These are phyloP conservation scores for Tethya wilhelma DNA, from an alignment of 37 sponge, comb jelly and placozoan species.

Conservation along the genomic window DNA sequence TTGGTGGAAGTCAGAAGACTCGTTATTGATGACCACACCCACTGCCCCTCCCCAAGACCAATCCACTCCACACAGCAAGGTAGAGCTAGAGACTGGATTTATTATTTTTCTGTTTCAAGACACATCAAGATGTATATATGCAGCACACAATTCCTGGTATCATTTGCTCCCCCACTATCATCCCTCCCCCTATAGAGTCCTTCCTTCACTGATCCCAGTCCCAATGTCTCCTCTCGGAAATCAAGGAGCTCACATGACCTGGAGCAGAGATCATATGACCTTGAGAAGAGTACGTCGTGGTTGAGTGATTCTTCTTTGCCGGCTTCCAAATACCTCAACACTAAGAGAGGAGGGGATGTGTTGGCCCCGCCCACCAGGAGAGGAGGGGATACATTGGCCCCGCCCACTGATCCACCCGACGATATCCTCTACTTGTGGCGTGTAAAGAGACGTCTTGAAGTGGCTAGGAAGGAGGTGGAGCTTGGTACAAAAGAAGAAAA, in stretches of 20 bases:
- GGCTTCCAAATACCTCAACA: conserved; percentile 13
- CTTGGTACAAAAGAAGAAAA: neutral
- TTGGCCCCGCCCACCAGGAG: neutral
- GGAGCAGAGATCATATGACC: neutral
- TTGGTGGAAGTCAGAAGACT: conserved; percentile 20
- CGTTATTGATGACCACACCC: neutral
- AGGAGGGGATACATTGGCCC: neutral
- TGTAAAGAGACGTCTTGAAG: conserved; percentile 53
- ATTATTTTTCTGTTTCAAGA: neutral
- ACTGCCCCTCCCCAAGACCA: neutral
- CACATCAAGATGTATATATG: neutral
- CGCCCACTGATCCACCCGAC: neutral
- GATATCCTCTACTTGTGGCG: conserved; percentile 80
- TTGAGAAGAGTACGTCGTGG: neutral
- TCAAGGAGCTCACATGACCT: conserved; percentile 12
- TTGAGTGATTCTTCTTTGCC: conserved; percentile 3
- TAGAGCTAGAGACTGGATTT: neutral
- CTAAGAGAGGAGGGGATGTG: conserved; percentile 4
- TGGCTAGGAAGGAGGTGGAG: conserved; percentile 32
- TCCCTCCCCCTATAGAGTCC: neutral
- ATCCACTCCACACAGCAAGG: neutral
- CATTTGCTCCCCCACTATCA: neutral
- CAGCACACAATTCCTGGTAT: neutral
- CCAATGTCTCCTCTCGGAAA: neutral
- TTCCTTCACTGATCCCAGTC: conserved; percentile 11